Evolutionary conservation across 2,888 invertebrate genomes (phyloP).

Genomic region (Atrina japonica): DNA sequence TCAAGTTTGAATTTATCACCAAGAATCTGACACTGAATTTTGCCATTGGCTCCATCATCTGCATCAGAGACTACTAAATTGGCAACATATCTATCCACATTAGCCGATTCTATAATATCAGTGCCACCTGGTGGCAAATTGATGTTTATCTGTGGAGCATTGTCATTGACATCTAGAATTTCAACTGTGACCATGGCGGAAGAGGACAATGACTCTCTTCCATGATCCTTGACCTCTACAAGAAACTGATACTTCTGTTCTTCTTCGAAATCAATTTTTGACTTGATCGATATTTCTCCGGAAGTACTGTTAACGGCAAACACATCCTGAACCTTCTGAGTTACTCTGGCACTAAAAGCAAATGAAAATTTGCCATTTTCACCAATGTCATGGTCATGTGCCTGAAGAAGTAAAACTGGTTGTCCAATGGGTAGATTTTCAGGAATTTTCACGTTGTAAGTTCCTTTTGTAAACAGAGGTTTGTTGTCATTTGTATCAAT

Average conservation of each 20-base stretch:
- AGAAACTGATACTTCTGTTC: slow-evolving; percentile 86
- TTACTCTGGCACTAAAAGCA: slow-evolving; percentile 72
- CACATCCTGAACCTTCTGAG: slow-evolving; percentile 58
- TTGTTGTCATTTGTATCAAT: slow-evolving; percentile 72
- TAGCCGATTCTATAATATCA: slow-evolving; percentile 84
- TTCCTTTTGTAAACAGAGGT: slow-evolving; percentile 61
- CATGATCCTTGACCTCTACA: slow-evolving; percentile 80
- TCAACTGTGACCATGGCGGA: slow-evolving; percentile 83
- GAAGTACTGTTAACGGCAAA: slow-evolving; percentile 90
- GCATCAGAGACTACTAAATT: slow-evolving; percentile 89
- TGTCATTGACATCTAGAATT: slow-evolving; percentile 89
- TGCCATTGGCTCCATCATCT: slow-evolving; percentile 68
- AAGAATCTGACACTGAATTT: slow-evolving; percentile 66
- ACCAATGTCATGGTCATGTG: slow-evolving; percentile 92
- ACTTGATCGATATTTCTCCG: slow-evolving; percentile 90
- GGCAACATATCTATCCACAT: slow-evolving; percentile 94
- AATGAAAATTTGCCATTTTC: slow-evolving; percentile 85
- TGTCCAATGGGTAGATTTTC: slow-evolving; percentile 63
- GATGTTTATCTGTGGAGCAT: slow-evolving; percentile 91
- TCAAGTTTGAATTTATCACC: slow-evolving; percentile 56
- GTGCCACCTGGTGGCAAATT: slow-evolving; percentile 90
- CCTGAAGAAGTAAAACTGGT: slow-evolving; percentile 84
- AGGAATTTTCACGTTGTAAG: slow-evolving; percentile 62
- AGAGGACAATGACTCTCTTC: slow-evolving; percentile 58
- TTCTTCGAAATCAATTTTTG: slow-evolving; percentile 91